These are phyloP conservation scores for Anthopleura sola DNA, from an alignment of 64 coral and sea anemone species.

Conservation along the genomic window DNA sequence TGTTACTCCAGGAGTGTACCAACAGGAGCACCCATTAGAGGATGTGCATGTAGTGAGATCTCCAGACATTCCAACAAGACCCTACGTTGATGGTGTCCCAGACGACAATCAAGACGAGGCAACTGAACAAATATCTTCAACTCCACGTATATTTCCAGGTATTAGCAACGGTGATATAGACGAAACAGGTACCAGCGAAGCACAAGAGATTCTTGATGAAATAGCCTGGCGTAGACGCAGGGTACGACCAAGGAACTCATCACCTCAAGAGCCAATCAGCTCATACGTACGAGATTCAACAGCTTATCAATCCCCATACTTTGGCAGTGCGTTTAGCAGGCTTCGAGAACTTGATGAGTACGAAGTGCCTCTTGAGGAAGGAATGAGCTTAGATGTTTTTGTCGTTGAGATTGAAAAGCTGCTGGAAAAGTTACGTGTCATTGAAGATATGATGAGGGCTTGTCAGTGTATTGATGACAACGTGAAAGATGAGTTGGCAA, in stretches of 20 bases:
- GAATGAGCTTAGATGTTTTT: slow-evolving; percentile 61
- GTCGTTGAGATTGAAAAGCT: slow-evolving; percentile 74
- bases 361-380: slow-evolving; percentile 54
- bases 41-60: neutral
- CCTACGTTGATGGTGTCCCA: neutral
- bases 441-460: slow-evolving; percentile 76
- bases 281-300: neutral
- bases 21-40: neutral
- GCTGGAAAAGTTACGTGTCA: slow-evolving; percentile 69
- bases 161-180: neutral
- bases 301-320: neutral
- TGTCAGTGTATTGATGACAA: slow-evolving; percentile 40
- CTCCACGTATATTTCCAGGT: neutral
- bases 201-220: slow-evolving; percentile 10
- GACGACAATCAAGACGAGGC: neutral
- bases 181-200: neutral
- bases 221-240: neutral
- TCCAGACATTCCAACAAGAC: neutral
- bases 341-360: slow-evolving; percentile 57
- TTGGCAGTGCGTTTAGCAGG: neutral
- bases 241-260: neutral
- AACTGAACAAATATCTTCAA: neutral
- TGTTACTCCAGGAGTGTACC: neutral
- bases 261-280: neutral
- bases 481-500: slow-evolving; percentile 73